Percentiles rank a stretch among this genome's conserved stretches.
Evolutionary conservation across 2,888 invertebrate species (phyloP).

Genomic region (Heteromurus nitidus): DNA sequence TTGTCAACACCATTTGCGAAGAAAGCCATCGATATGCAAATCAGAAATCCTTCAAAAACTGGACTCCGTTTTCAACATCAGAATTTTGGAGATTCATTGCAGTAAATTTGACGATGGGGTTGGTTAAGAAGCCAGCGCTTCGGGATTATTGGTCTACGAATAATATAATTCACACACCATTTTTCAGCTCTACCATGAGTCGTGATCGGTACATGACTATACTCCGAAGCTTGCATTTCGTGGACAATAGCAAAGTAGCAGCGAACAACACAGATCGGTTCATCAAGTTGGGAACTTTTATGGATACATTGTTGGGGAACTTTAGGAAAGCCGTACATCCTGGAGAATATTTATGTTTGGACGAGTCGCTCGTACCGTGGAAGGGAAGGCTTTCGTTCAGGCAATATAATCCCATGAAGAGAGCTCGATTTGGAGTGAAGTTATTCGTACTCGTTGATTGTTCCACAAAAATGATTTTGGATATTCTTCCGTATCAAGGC

Average conservation of each 20-base stretch:
- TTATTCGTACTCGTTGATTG: conserved; percentile 56
- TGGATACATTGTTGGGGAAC: conserved; percentile 3
- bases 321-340: conserved; percentile 31
- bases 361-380: conserved; percentile 59
- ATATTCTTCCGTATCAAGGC: conserved; percentile 58
- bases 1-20: not conserved
- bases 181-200: conserved; percentile 51
- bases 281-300: conserved; percentile 57
- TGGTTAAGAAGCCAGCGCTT: conserved; percentile 44
- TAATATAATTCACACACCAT: conserved; percentile 34
- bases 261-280: conserved; percentile 5
- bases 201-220: conserved; percentile 45
- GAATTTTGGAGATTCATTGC: conserved; percentile 64
- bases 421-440: conserved; percentile 65
- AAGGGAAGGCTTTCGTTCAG: conserved; percentile 61
- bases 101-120: conserved; percentile 49
- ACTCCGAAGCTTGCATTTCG: conserved; percentile 38
- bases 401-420: conserved; percentile 66
- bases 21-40: conserved; percentile 32
- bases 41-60: conserved; percentile 29
- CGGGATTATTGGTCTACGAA: conserved; percentile 57
- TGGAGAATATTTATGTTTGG: conserved; percentile 52
- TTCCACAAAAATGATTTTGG: conserved; percentile 16
- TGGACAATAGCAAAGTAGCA: not conserved
- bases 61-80: not conserved